phyloP scores from a whole-genome alignment of 1,140 invertebrate genomes.

The Bursaphelenchus mucronatus region DNA sequence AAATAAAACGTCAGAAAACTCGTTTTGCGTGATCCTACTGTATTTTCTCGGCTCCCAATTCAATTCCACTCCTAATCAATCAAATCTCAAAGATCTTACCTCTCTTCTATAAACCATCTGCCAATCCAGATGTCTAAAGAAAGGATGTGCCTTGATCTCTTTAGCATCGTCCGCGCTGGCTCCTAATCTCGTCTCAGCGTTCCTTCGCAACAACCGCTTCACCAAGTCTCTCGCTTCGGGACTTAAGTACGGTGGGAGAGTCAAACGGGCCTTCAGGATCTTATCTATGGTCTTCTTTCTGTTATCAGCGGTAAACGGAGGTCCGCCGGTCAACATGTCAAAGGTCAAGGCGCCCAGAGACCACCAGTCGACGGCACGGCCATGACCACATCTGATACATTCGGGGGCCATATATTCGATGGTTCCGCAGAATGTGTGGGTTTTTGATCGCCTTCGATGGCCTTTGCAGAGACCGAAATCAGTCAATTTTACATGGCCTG shows the following conservation, averaged over 20 bases:
- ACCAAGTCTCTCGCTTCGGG: conserved; percentile 88
- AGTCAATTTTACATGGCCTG: conserved; percentile 93
- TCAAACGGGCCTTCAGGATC: conserved; percentile 89
- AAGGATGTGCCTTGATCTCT: conserved; percentile 79
- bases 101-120: conserved; percentile 74
- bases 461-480: conserved; percentile 98
- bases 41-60: too few species aligned
- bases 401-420: conserved; percentile 68
- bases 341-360: conserved; percentile 94
- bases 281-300: conserved; percentile 97
- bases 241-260: conserved; percentile 86
- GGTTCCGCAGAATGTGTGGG: conserved; percentile 88
- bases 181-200: conserved; percentile 72
- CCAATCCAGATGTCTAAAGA: conserved; percentile 90
- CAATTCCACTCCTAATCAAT: too few species aligned
- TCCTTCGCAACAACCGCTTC: conserved; percentile 70
- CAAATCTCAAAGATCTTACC: conserved; percentile 83
- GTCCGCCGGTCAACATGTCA: conserved; percentile 96
- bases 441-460: conserved; percentile 87
- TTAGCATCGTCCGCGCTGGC: conserved; percentile 77
- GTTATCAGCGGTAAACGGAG: conserved; percentile 91
- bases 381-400: conserved; percentile 88
- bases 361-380: conserved; percentile 99
- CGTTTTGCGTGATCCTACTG: too few species aligned
- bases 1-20: too few species aligned